Evolutionary conservation across 2,113 vertebrate genomes (phyloP), one percentile per base, ranked within the genome.

Genomic region (Neofelis nebulosa): DNA sequence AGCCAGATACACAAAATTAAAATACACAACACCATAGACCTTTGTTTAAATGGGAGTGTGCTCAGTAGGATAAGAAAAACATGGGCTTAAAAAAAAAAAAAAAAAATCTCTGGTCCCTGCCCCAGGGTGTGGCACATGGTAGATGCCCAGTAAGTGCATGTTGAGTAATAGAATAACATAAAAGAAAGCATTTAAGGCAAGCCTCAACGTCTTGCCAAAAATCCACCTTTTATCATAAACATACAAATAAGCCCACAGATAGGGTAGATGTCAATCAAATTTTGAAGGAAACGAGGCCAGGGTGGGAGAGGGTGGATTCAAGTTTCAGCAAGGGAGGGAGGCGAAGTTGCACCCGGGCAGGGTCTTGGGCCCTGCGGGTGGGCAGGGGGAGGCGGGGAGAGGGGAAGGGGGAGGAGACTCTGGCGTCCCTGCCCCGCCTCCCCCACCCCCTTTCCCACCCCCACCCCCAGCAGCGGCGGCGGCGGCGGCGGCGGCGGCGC

Each of bases 381-480:
- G 33, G 27, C 55, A 16, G 19, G 21, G 61, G 79, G 92, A 89
- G 57, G 97, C 74, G 97, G 93, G 94, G 41, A 52, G 82, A 36
- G 25, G n/a, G 31, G 45, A 21, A 45, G 66, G 63, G 93, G 81
- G 76, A 50, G 96, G 95, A 79, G 96, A 41, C 95, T 91, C 81
- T 7, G 63, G 48, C 16, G 14, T 7, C 29, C 57, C 38, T 19
- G 95, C 80, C 61, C 96, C 84, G 25, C 98, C 95, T 68, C 48
- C 66, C 16, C 68, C 25, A 31, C 89, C 61, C 52, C 38, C 38
- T 14, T 12, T 25, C 38, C 38, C 19, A 14, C 41, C 50, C 80
- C 33, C 0, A 48, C 31, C 83, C 38, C 2, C 90, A 3, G 41
- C 55, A 3, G 50, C 55, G 18, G 78, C 36, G 65, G 96, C 73